Base-by-base conservation (phyloP, 2,113 vertebrate species). In the Alethe castanea region DNA sequence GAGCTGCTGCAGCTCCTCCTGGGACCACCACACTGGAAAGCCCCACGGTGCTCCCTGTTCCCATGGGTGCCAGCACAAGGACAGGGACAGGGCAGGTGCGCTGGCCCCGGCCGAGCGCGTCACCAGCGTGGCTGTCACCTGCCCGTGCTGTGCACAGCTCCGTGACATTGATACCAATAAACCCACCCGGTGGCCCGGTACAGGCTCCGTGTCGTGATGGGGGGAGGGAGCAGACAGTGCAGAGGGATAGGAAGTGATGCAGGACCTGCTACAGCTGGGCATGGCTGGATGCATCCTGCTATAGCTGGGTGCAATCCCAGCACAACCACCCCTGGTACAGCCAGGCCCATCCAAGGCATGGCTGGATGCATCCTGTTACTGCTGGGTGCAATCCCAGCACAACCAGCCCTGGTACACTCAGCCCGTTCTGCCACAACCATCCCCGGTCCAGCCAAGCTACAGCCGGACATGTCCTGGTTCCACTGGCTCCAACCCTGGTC, bases 111-210 rank as follows among this genome's bases (percentile, higher is more conserved):
- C 23, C 0, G 1, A 56, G 40, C 5, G 0, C 10, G 1, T 18
- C 54, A 18, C 48, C 80, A n/a, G 29, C 13, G 6, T 40, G 35
- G 52, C 66, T 42, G 62, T 69, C 67, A 38, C 44, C 40, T 6
- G 65, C 50, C 50, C 42, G 6, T 74, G 57, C 24, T 13, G 65
- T 45, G 70, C 87, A 45, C 71, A 12, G 2, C 67, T 92, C 80
- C 72, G 76, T 72, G 87, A 79, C 83, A 80, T 50, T 29, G 25
- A 59, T 71, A 90, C 25, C 18, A 95, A 95, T 95, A 95, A 94
- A 82, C 44, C 69, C 54, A 47, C 81, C 72, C 48, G 6, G 61
- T 24, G 85, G 62, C 85, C 81, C 72, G 1, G 29, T 42, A 64
- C 40, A 50, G 73, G 59, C 88, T 93, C 35, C 2, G 64, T 47